Conservation (phyloP, 92 coral and sea anemone species). For the Plumapathes pennacea region DNA sequence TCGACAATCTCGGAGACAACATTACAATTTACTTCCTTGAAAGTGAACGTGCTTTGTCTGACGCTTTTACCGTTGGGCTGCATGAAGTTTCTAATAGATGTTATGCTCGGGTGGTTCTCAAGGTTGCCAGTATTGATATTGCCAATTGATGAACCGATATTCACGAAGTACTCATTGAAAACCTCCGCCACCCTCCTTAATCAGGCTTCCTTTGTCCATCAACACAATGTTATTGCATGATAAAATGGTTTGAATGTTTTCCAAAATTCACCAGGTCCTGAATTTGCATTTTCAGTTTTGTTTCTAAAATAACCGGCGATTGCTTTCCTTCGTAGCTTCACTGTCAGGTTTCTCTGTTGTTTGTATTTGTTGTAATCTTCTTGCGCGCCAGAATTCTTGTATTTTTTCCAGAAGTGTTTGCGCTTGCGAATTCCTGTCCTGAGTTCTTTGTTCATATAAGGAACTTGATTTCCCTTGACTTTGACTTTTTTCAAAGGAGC, state of each 20-base stretch:
- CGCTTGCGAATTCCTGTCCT: constrained; percentile 44
- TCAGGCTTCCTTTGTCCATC: constrained; percentile 4
- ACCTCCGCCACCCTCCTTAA: constrained; percentile 5
- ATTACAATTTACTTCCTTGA: neutral
- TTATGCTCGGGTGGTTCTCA: neutral
- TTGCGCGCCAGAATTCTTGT: constrained; percentile 1
- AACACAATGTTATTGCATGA: constrained; percentile 29
- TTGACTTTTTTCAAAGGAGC: constrained; percentile 48
- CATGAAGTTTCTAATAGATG: constrained; percentile 1
- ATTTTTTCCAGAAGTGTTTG: constrained; percentile 33
- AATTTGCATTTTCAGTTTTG: constrained; percentile 9
- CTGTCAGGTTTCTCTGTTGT: constrained; percentile 21
- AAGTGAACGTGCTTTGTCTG: neutral
- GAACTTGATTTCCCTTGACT: constrained; percentile 50
- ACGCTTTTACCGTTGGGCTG: too few species aligned
- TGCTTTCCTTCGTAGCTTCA: constrained; percentile 42
- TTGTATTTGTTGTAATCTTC: constrained; percentile 29
- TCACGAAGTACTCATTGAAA: constrained; percentile 20
- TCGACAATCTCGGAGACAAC: neutral
- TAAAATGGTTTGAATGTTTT: constrained; percentile 1
- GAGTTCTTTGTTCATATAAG: constrained; percentile 38
- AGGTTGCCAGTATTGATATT: too few species aligned
- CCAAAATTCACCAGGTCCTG: constrained; percentile 28
- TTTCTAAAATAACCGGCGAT: constrained; percentile 12
- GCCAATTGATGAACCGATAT: constrained; percentile 3